Conservation (phyloP, 2,113 vertebrate genomes). For the Paedocypris sp. region DNA sequence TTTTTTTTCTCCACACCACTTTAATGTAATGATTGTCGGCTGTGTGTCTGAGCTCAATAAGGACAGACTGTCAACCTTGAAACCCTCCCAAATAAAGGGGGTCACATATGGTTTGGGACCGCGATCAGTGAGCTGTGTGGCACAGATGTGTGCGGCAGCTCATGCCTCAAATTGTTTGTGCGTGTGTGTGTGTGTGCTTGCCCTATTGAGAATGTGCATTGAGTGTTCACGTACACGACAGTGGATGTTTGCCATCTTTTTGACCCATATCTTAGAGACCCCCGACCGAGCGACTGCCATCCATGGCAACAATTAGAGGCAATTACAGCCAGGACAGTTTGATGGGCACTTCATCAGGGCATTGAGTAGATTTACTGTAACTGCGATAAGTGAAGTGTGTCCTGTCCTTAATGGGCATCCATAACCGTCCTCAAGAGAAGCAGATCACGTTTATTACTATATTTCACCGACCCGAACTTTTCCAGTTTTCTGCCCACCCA, state of each 20-base stretch:
- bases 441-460: slow-evolving; percentile 2
- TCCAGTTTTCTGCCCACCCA: background rate
- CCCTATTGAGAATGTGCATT: slow-evolving; percentile 14
- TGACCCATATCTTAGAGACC: slow-evolving; percentile 10
- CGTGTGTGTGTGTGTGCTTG: background rate
- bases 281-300: slow-evolving; percentile 27
- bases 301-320: slow-evolving; percentile 14
- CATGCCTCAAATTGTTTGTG: background rate
- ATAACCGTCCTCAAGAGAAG: slow-evolving; percentile 8
- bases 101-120: slow-evolving; percentile 27
- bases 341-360: background rate
- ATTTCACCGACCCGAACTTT: slow-evolving; percentile 10
- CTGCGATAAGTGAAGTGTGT: slow-evolving; percentile 1
- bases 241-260: slow-evolving; percentile 17
- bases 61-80: slow-evolving; percentile 19
- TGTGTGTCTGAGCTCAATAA: background rate
- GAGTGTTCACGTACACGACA: background rate
- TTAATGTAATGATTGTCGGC: background rate
- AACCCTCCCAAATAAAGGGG: slow-evolving; percentile 16
- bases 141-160: slow-evolving; percentile 3
- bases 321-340: slow-evolving; percentile 18
- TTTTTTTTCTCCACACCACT: background rate
- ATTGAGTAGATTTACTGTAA: background rate
- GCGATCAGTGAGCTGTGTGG: slow-evolving; percentile 7
- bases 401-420: slow-evolving; percentile 4